These are phyloP conservation scores for Caenorhabditis afra DNA, from an alignment of 2,888 invertebrate species.

Conservation along the genomic window DNA sequence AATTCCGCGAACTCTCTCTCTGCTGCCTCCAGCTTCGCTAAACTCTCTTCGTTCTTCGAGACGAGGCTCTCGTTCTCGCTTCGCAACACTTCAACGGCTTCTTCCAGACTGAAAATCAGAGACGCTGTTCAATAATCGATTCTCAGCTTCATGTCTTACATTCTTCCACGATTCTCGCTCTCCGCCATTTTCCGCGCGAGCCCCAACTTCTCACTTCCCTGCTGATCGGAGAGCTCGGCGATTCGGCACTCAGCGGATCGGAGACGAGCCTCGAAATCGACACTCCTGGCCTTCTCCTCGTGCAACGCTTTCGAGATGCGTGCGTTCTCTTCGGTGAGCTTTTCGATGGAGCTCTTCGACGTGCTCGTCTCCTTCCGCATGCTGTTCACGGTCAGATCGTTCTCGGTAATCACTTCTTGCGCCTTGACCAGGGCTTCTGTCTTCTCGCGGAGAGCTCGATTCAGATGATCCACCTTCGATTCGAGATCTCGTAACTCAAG, in stretches of 20 bases:
- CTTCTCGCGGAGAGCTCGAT: constrained; percentile 46
- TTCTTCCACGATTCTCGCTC: constrained; percentile 45
- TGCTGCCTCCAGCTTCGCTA: constrained; percentile 16
- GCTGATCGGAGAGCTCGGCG: constrained; percentile 42
- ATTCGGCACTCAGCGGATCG: constrained; percentile 41
- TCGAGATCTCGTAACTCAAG: constrained; percentile 54
- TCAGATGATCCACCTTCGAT: constrained; percentile 55
- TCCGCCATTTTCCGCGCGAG: constrained; percentile 54
- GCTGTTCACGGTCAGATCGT: constrained; percentile 42
- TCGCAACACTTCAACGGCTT: constrained; percentile 46
- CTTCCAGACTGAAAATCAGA: constrained; percentile 45
- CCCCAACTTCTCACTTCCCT: constrained; percentile 52
- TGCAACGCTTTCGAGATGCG: constrained; percentile 26
- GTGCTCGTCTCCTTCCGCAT: constrained; percentile 35
- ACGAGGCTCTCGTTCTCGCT: constrained; percentile 32
- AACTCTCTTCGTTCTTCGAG: constrained; percentile 25
- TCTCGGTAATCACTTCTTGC: constrained; percentile 57
- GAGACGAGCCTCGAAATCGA: constrained; percentile 36
- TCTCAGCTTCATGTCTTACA: constrained; percentile 21
- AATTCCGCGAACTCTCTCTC: constrained; percentile 52
- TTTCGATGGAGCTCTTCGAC: constrained; percentile 30
- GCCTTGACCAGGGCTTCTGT: constrained; percentile 55
- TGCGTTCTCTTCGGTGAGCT: constrained; percentile 47
- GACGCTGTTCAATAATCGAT: background rate
- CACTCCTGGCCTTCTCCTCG: constrained; percentile 33